Evolutionary conservation across 2,113 vertebrate species (phyloP).

Genomic region (Rhineura floridana): DNA sequence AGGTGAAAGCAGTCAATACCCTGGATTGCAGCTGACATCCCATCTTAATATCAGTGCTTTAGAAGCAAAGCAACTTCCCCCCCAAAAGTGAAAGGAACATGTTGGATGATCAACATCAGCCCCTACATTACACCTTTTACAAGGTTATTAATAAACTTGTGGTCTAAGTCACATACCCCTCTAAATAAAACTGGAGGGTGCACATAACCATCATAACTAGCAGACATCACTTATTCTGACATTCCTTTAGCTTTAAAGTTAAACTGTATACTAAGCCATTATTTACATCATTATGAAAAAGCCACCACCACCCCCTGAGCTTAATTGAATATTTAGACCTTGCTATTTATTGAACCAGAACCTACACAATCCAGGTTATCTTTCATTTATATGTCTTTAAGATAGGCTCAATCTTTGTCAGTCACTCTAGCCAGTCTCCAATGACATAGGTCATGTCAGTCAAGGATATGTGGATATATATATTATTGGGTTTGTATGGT

Average conservation of each 20-base stretch:
- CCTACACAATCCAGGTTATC: not conserved
- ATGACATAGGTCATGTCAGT: not conserved
- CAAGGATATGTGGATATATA: not conserved
- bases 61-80: accelerated
- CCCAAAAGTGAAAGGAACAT: not conserved
- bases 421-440: not conserved
- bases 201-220: not conserved
- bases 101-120: not conserved
- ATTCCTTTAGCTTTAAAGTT: not conserved
- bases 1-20: not conserved
- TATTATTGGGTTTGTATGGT: not conserved
- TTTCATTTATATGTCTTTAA: not conserved
- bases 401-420: not conserved
- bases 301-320: not conserved
- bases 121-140: not conserved
- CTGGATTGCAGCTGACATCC: not conserved
- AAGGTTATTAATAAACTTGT: not conserved
- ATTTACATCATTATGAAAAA: not conserved
- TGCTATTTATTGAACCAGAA: not conserved
- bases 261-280: not conserved
- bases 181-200: not conserved
- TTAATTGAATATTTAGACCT: not conserved
- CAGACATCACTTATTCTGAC: not conserved
- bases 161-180: not conserved
- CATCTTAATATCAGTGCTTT: not conserved